Evolutionary conservation across 2,113 vertebrate species (phyloP), one percentile per base, ranked within the genome.

Genomic region (Eupsittula cactorum): DNA sequence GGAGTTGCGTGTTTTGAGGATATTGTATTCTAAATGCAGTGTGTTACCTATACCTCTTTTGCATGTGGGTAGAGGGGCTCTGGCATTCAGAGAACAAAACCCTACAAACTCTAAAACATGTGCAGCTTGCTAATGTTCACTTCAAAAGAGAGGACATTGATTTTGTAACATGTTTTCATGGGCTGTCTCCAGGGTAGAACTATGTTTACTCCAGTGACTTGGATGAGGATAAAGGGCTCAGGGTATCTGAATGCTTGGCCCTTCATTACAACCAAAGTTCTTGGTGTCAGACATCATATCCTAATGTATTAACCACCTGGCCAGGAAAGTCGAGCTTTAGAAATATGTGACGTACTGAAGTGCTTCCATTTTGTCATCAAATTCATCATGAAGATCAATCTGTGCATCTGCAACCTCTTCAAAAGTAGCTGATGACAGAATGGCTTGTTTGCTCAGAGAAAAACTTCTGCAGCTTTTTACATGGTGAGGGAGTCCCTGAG

Each of bases 341-440:
- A 91, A 96, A 63, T 93, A 73, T 5, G 21, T 81, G 60, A 35
- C 55, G 50, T 75, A 42, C 27, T 83, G 85, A 94, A 96, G 68
- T 67, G 64, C 83, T 96, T 88, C 88, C 73, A 89, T 78, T 87
- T 90, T 52, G 23, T 69, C 49, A 28, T 62, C 35, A 33, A 74
- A 86, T 86, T 88, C 77, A 92, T 47, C 68, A 69, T n/a, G 24
- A 88, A 82, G 55, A 93, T 65, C 33, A 73, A 82, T 64, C 85
- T 92, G 63, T 53, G 31, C 82, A 94, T 94, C 81, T 89, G 93
- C 71, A 95, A 65, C 59, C 89, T 90, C 88, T 97, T 86, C 77
- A 90, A 79, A 94, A 96, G 83, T 79, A 80, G 81, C 67, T 94
- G 76, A 88, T 5, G 8, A 67, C 31, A 71, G 70, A 97, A 67